A percentile compares a stretch with the other conserved stretches of the same genome.
Conservation (phyloP, 2,113 vertebrate species). For the Neotoma lepida region DNA sequence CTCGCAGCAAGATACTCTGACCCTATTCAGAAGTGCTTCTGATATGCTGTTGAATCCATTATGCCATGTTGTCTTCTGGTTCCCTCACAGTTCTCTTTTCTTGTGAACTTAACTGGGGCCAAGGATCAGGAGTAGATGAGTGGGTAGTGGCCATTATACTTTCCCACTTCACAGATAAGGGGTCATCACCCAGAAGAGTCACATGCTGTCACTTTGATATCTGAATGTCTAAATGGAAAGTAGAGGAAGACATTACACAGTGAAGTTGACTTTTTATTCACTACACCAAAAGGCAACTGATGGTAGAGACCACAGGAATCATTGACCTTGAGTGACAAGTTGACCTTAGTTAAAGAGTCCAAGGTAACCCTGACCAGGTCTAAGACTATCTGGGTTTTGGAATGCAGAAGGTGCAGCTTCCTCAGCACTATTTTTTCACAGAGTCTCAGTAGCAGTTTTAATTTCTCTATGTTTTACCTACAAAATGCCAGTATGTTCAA, state of each 20-base stretch:
- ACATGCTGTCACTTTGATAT: constrained; percentile 20
- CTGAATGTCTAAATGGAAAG: not conserved
- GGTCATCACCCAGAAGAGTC: not conserved
- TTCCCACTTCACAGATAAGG: not conserved
- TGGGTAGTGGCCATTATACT: not conserved
- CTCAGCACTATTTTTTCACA: not conserved
- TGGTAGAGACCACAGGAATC: constrained; percentile 25
- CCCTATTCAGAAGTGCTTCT: not conserved
- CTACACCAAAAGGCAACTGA: not conserved
- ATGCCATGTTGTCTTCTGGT: not conserved
- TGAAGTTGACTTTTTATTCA: constrained; percentile 34
- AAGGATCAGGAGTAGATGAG: too few species aligned
- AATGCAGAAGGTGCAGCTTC: not conserved
- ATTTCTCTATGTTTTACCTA: not conserved
- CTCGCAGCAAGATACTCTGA: not conserved
- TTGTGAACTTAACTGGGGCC: not conserved
- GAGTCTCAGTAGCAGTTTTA: not conserved
- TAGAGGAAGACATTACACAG: constrained; percentile 13
- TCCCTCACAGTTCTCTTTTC: not conserved
- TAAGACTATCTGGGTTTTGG: not conserved
- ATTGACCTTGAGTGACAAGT: not conserved
- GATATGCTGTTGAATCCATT: too few species aligned
- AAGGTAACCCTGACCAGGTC: constrained; percentile 41
- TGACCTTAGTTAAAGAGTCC: not conserved
- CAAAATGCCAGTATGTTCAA: not conserved